Evolutionary conservation across 2,113 vertebrate genomes (phyloP).

Genomic region (Anser brachyrhynchus): DNA sequence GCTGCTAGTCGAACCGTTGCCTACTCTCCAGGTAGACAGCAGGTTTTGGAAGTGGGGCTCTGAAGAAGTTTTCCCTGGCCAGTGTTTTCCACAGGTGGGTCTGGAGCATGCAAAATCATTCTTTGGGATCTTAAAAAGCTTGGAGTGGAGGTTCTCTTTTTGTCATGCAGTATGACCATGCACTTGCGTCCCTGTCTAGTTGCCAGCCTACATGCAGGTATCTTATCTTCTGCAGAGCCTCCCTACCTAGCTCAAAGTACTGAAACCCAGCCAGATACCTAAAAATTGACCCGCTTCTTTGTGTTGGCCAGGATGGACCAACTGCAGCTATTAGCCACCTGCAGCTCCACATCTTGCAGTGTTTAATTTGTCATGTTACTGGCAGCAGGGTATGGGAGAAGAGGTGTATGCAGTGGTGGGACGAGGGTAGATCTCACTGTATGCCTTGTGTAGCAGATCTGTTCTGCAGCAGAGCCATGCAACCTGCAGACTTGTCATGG

Average conservation of each 20-base stretch:
- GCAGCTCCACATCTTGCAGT: not conserved
- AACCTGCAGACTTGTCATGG: not conserved
- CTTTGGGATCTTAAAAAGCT: not conserved
- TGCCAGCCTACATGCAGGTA: not conserved
- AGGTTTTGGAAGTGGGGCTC: not conserved
- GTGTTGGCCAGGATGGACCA: not conserved
- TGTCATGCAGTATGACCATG: fast-evolving
- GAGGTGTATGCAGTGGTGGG: too few relatives aligned
- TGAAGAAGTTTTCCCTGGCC: not conserved
- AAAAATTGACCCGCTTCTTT: not conserved
- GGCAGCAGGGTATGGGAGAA: not conserved
- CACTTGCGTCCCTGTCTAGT: not conserved
- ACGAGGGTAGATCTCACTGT: fast-evolving
- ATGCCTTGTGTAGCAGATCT: fast-evolving
- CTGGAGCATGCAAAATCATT: not conserved
- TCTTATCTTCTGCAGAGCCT: not conserved
- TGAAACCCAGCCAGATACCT: not conserved
- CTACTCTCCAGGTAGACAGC: not conserved
- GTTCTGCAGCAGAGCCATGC: fast-evolving
- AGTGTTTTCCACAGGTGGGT: fast-evolving
- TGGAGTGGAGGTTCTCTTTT: not conserved
- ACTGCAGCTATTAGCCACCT: fast-evolving
- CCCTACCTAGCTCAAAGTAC: not conserved
- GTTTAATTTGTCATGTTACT: not conserved
- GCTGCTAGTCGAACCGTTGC: not conserved